Evolutionary conservation across 2,888 invertebrate genomes (phyloP).

Genomic region (Hedya salicella): DNA sequence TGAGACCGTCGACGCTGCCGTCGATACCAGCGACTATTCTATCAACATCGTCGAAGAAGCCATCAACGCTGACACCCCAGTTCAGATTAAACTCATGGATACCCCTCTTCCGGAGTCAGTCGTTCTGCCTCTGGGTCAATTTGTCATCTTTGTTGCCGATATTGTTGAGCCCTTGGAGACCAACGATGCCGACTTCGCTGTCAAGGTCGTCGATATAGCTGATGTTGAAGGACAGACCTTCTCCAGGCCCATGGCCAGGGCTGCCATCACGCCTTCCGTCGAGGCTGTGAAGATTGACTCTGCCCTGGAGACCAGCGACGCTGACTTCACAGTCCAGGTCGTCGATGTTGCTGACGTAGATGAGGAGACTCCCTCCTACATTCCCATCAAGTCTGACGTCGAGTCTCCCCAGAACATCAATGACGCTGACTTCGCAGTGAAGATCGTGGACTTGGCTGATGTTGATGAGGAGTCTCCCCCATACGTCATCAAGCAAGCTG

Average conservation of each 20-base stretch:
- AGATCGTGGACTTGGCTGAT: no score
- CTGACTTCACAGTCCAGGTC: constrained; percentile 9
- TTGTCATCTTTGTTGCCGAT: constrained; percentile 27
- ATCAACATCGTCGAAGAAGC: constrained; percentile 23
- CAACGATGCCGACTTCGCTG: constrained; percentile 19
- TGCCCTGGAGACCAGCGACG: not conserved
- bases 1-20: constrained; percentile 7
- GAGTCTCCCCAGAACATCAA: no score
- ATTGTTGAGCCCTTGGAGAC: constrained; percentile 41
- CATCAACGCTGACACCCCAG: constrained; percentile 22
- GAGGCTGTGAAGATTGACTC: not conserved
- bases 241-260: constrained; percentile 21
- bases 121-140: constrained; percentile 15
- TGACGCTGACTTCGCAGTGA: no score
- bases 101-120: constrained; percentile 24
- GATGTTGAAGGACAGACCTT: constrained; percentile 29
- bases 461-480: no score
- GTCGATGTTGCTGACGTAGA: constrained; percentile 10
- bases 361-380: no score
- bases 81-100: not conserved
- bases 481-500: no score
- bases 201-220: constrained; percentile 31
- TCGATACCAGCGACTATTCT: constrained; percentile 5
- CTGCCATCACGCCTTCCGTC: not conserved
- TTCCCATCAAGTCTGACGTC: no score